Base-by-base conservation (phyloP, 1,140 invertebrate genomes). In the Pogonus chalceus region DNA sequence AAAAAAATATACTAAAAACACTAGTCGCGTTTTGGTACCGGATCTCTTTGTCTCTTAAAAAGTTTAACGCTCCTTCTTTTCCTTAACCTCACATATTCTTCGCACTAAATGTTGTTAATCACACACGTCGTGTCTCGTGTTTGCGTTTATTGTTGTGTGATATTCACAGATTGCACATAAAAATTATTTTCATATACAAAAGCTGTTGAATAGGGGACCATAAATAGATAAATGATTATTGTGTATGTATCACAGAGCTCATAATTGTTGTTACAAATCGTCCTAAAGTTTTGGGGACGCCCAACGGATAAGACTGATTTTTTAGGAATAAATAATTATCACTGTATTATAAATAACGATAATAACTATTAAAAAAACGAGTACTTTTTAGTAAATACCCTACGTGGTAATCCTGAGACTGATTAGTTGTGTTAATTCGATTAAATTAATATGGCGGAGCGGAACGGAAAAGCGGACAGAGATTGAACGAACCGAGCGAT, bases 181-280 rank as follows among this genome's bases (percentile, higher is more conserved):
- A 31, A 31, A 7, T 31, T 31, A 14, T 31, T 31, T 31, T 31
- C 26, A 14, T 7, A 4, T 31, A 31, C 4, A 18, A 4, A 43
- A 43, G 37, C 37, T 43, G 37, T 43, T 43, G 37, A 43, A 18
- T 18, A 43, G 37, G 37, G 37, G 37, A 43, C 37, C 37, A 43
- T 43, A 12, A n/a, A n/a, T n/a, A n/a, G n/a, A n/a, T n/a, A n/a
- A n/a, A n/a, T n/a, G n/a, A n/a, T n/a, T n/a, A n/a, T n/a, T n/a
- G n/a, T n/a, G n/a, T n/a, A n/a, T n/a, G n/a, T n/a, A 4, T 43
- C 4, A 43, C 18, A 43, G 37, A 43, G 37, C 37, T 43, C 37
- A 43, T n/a, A n/a, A n/a, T n/a, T n/a, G n/a, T 43, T 43, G 37
- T 43, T 43, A 43, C 37, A 43, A 43, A 43, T 12, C 37, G 37